These are phyloP conservation scores for Spinus pinus DNA, from an alignment of 2,797 vertebrate species.

Conservation along the genomic window DNA sequence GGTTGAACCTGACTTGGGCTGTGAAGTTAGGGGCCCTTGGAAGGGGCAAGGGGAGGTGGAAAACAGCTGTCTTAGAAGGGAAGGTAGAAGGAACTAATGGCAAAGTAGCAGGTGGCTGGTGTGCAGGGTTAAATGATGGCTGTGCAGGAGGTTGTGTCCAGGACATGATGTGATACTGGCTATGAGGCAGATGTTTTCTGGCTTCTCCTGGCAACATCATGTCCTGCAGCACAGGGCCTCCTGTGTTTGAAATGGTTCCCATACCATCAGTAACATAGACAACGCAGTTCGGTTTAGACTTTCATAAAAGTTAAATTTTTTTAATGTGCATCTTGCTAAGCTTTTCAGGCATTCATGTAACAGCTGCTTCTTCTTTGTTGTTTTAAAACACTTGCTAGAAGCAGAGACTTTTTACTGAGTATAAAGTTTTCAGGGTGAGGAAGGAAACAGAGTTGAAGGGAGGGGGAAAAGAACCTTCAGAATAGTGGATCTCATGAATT, in stretches of 20 bases:
- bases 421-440: not conserved
- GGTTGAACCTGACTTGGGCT: not conserved
- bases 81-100: not conserved
- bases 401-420: not conserved
- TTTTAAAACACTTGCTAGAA: not conserved
- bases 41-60: not conserved
- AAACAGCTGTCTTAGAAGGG: not conserved
- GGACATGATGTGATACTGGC: not conserved
- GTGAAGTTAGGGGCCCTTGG: not conserved
- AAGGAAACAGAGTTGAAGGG: not conserved
- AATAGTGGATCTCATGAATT: not conserved
- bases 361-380: not conserved
- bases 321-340: not conserved
- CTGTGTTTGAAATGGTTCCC: not conserved
- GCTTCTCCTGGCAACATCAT: not conserved
- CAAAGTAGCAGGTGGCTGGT: not conserved
- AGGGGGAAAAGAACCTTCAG: fast-evolving
- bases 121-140: not conserved
- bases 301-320: not conserved
- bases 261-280: fast-evolving
- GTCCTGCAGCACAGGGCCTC: not conserved
- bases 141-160: not conserved
- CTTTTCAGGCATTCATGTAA: not conserved
- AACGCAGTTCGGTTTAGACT: not conserved
- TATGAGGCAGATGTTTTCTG: not conserved